Evolutionary conservation across 2,797 vertebrate species (phyloP).

Genomic region (Anabas testudineus): DNA sequence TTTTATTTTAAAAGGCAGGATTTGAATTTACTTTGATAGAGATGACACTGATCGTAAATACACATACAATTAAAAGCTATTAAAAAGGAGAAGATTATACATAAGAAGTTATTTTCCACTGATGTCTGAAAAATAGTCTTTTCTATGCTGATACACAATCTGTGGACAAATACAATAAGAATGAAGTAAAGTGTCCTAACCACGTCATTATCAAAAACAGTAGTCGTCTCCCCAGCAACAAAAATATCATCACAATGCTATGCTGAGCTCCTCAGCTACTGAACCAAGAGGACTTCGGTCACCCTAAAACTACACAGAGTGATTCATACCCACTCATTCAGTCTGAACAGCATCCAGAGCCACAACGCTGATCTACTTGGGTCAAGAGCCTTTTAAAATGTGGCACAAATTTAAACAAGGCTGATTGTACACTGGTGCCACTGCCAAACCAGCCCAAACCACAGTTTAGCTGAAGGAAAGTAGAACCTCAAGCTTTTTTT

Average conservation of each 20-base stretch:
- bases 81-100: constrained; percentile 30
- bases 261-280: constrained; percentile 25
- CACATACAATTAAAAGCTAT: constrained; percentile 42
- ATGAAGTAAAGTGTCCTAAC: constrained; percentile 48
- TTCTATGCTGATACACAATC: constrained; percentile 8
- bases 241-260: constrained; percentile 46
- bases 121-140: constrained; percentile 24
- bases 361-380: constrained; percentile 54
- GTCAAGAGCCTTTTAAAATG: constrained; percentile 59
- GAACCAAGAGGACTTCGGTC: constrained; percentile 45
- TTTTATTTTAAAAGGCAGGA: constrained; percentile 66
- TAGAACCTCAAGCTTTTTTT: constrained; percentile 36
- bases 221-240: constrained; percentile 57
- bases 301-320: constrained; percentile 51
- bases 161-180: constrained; percentile 26
- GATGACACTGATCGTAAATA: constrained; percentile 55
- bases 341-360: constrained; percentile 64
- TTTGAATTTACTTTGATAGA: constrained; percentile 55
- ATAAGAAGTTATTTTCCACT: constrained; percentile 7
- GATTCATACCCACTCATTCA: constrained; percentile 69
- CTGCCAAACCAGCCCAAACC: constrained; percentile 61
- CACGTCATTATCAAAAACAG: constrained; percentile 69
- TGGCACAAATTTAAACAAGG: constrained; percentile 61
- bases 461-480: constrained; percentile 43
- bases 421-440: constrained; percentile 41